Evolutionary conservation across 2,888 invertebrate genomes (phyloP).

Genomic region (Rotaria socialis): DNA sequence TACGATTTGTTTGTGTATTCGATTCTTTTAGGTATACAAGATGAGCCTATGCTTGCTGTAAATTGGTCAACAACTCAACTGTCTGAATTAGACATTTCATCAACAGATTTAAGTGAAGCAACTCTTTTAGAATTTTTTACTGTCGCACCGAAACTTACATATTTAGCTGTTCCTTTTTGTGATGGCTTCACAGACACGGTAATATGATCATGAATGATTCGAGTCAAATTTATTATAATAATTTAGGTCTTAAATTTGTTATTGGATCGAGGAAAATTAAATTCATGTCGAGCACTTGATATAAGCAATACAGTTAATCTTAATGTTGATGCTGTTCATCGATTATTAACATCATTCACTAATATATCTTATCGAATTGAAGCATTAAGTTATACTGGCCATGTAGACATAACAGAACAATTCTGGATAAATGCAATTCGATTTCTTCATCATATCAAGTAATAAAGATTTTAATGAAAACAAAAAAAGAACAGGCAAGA

Average conservation of each 20-base stretch:
- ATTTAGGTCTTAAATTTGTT: constrained; percentile 64
- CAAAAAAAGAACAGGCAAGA: too few relatives aligned
- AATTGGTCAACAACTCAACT: constrained; percentile 84
- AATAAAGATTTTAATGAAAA: background rate
- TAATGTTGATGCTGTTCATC: constrained; percentile 82
- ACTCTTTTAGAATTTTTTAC: constrained; percentile 85
- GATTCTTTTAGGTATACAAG: constrained; percentile 70
- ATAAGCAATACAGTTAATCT: constrained; percentile 90
- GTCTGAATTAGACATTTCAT: constrained; percentile 90
- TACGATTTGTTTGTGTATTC: too few relatives aligned
- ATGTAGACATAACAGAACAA: constrained; percentile 95
- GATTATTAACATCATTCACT: constrained; percentile 83
- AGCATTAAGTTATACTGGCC: constrained; percentile 83
- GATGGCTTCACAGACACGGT: constrained; percentile 93
- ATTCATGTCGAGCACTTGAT: constrained; percentile 78
- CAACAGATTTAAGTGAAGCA: constrained; percentile 88
- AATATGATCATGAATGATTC: constrained; percentile 40
- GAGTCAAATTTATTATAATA: too few relatives aligned
- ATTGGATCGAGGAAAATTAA: constrained; percentile 74
- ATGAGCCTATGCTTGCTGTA: constrained; percentile 85
- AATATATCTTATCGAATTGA: constrained; percentile 68
- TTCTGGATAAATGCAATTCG: constrained; percentile 93
- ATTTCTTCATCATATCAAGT: constrained; percentile 84
- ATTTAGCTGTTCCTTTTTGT: constrained; percentile 88
- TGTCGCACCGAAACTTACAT: constrained; percentile 72